Evolutionary conservation across 2,888 invertebrate species (phyloP).

Genomic region (Slavum lentiscoides): DNA sequence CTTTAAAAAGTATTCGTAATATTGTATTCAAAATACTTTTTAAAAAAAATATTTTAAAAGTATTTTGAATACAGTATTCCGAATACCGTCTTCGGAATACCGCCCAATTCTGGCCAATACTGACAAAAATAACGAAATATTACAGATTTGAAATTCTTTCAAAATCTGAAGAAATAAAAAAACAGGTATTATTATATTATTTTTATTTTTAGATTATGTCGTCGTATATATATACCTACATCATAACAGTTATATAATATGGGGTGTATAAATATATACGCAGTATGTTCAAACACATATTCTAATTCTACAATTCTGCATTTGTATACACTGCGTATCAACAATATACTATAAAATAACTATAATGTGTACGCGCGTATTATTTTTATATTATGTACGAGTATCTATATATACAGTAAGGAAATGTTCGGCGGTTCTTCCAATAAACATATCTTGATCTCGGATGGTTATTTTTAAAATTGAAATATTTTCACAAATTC

Average conservation of each 20-base stretch:
- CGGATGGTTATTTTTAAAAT: constrained; percentile 12
- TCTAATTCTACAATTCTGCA: background rate
- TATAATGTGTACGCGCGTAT: too few relatives aligned
- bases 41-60: too few relatives aligned
- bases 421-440: constrained; percentile 3
- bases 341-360: background rate
- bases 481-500: constrained; percentile 21
- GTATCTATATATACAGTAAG: too few relatives aligned
- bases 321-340: background rate
- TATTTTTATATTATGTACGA: background rate
- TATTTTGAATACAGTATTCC: too few relatives aligned
- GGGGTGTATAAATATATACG: background rate
- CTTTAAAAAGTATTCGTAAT: too few relatives aligned
- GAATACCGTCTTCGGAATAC: too few relatives aligned
- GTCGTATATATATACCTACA: background rate
- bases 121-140: background rate
- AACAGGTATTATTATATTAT: too few relatives aligned
- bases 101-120: too few relatives aligned
- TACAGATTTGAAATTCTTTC: background rate
- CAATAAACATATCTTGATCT: constrained; percentile 26
- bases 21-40: too few relatives aligned
- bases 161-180: too few relatives aligned
- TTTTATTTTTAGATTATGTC: background rate
- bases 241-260: constrained; percentile 7
- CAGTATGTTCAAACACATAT: background rate